These are phyloP conservation scores for Paedocypris micromegethes DNA, from an alignment of 2,797 vertebrate genomes.

Conservation along the genomic window DNA sequence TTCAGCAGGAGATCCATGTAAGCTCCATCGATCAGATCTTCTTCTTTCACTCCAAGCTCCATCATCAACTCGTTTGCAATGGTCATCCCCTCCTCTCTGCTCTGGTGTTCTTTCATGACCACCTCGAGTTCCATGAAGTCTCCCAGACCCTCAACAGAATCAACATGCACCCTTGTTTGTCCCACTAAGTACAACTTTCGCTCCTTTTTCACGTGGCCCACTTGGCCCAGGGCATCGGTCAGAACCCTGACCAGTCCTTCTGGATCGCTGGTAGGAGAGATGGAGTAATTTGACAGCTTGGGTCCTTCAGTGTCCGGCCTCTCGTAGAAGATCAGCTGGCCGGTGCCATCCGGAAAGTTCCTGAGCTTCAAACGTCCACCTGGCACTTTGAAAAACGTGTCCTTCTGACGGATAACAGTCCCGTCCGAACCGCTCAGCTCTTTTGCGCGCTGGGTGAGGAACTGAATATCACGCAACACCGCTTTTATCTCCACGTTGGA, in stretches of 20 bases:
- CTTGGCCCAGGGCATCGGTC: constrained; percentile 68
- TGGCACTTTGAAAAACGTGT: constrained; percentile 69
- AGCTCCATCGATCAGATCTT: constrained; percentile 72
- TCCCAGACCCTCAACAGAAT: constrained; percentile 67
- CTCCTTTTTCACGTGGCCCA: constrained; percentile 73
- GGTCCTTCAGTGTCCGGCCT: constrained; percentile 72
- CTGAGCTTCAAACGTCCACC: constrained; percentile 70
- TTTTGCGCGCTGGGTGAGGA: constrained; percentile 50
- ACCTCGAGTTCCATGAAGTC: constrained; percentile 84
- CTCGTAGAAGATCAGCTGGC: constrained; percentile 80
- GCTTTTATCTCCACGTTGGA: constrained; percentile 78
- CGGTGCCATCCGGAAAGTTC: constrained; percentile 67
- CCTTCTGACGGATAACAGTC: constrained; percentile 64
- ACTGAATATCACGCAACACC: constrained; percentile 44
- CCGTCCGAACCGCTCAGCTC: constrained; percentile 67
- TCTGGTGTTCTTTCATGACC: constrained; percentile 73
- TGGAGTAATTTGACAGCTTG: constrained; percentile 72
- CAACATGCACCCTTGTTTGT: constrained; percentile 67
- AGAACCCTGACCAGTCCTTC: constrained; percentile 65
- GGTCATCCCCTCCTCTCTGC: constrained; percentile 63
- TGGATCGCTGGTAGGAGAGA: constrained; percentile 67
- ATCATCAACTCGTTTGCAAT: constrained; percentile 70
- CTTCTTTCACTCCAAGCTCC: constrained; percentile 61
- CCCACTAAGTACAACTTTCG: constrained; percentile 74
- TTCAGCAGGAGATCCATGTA: constrained; percentile 76